Evolutionary conservation across 1,140 invertebrate species (phyloP).

Genomic region (Mercenaria mercenaria): DNA sequence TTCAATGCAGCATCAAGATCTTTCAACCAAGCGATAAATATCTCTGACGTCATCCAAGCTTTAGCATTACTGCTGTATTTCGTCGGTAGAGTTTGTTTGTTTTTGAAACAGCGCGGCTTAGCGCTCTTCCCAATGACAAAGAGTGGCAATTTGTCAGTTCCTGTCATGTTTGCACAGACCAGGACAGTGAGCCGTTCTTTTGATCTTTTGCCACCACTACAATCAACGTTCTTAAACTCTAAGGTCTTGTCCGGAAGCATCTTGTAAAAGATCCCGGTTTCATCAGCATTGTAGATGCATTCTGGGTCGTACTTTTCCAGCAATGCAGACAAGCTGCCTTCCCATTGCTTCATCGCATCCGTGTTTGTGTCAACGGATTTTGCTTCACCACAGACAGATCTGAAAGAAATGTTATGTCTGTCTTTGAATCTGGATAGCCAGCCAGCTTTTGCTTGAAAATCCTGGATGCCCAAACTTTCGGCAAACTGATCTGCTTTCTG

Average conservation of each 20-base stretch:
- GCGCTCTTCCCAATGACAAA: conserved; percentile 66
- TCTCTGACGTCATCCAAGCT: conserved; percentile 67
- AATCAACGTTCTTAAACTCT: conserved; percentile 27
- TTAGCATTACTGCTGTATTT: conserved; percentile 50
- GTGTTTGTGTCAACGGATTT: not conserved
- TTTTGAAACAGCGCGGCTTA: conserved; percentile 65
- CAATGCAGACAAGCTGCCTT: not conserved
- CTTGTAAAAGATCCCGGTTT: conserved; percentile 62
- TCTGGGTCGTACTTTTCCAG: not conserved
- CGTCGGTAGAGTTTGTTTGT: conserved; percentile 22
- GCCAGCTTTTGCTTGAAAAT: not conserved
- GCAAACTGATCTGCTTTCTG: not conserved
- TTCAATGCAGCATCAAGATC: conserved; percentile 62
- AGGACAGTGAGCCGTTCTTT: conserved; percentile 71
- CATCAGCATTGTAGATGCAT: conserved; percentile 65
- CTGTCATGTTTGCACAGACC: conserved; percentile 70
- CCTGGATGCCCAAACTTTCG: not conserved
- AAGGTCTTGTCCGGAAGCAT: conserved; percentile 66
- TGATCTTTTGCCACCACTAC: conserved; percentile 56
- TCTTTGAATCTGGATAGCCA: not conserved
- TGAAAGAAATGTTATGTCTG: not conserved
- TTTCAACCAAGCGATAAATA: conserved; percentile 61
- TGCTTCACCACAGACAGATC: not conserved
- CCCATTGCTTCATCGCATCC: not conserved
- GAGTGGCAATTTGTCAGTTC: conserved; percentile 68